Evolutionary conservation across 2,888 invertebrate genomes (phyloP).

Genomic region (Platycheirus albimanus): DNA sequence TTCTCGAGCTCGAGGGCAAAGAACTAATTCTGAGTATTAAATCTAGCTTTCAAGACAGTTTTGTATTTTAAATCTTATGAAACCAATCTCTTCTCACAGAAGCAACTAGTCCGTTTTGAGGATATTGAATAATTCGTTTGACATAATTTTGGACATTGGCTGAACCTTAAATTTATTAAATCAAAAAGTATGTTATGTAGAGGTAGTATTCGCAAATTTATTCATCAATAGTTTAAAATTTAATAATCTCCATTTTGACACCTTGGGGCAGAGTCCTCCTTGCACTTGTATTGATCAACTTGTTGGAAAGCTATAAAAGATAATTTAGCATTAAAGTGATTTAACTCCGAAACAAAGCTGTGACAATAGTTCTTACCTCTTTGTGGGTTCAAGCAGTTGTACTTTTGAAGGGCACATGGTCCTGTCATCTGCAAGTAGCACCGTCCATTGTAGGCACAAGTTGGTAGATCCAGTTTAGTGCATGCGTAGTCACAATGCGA

Average conservation of each 20-base stretch:
- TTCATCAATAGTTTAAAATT: no score
- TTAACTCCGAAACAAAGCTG: neutral
- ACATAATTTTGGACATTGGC: no score
- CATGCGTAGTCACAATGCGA: conserved; percentile 76
- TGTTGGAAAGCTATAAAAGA: conserved; percentile 32
- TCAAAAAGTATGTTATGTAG: no score
- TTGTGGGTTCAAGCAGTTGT: conserved; percentile 78
- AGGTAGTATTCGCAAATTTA: no score
- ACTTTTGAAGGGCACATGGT: conserved; percentile 76
- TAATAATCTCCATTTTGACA: conserved; percentile 43
- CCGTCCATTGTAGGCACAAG: conserved; percentile 78
- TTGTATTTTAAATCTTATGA: no score
- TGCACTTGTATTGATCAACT: conserved; percentile 29
- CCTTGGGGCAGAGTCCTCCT: conserved; percentile 24
- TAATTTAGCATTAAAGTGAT: neutral
- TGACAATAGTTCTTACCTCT: conserved; percentile 33
- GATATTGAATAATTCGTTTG: no score
- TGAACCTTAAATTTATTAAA: no score
- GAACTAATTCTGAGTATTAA: no score
- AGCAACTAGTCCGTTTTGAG: no score
- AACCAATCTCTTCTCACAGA: no score
- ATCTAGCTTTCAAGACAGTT: no score
- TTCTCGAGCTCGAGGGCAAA: no score
- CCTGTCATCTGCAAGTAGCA: conserved; percentile 77
- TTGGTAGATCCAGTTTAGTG: conserved; percentile 74